Evolutionary conservation across 2,113 vertebrate species (phyloP), one percentile per base, ranked within the genome.

Genomic region (Proteles cristata): DNA sequence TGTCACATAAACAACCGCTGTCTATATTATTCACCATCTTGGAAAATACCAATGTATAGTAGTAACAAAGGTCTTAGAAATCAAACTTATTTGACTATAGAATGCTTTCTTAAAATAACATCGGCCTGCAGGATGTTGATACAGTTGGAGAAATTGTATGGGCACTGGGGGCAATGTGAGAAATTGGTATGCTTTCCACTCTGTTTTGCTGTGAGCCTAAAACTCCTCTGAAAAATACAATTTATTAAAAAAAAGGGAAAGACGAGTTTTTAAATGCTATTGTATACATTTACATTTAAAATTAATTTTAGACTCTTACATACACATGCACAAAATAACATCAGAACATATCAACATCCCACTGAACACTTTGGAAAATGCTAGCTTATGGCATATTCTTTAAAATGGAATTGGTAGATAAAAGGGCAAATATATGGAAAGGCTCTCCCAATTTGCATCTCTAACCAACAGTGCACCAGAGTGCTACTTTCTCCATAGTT

Each of bases 261-360:
- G 11, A 48, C 86, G 74, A 48, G 48, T 4, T 53, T 85, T 93
- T 48, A 48, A 93, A 76, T 77, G 11, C 17, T 39, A 45, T 61
- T 93, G 33, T 76, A 76, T 82, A 79, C 61, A 91, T 76, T 93
- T 95, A 81, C 61, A 90, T 48, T 93, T 95, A 74, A 95, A 90
- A 77, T 87, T 95, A 91, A 87, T 83, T 83, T 82, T 91, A 88
- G 43, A 71, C 65, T 58, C 74, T 50, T 10, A 82, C 10, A 31
- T 10, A 12, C 17, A 71, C 14, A 69, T 28, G 74, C 4, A 86
- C 14, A 66, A 61, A 87, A 39, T 95, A 68, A 71, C 50, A 71
- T 84, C 74, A 74, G 39, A 74, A 45, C 23, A 15, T 50, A 4
- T 93, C 26, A 88, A 11, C 19, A 79, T 94, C 14, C 17, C 61